These are phyloP conservation scores for Pipistrellus pipistrellus DNA, from an alignment of 2,797 vertebrate genomes.

Conservation along the genomic window DNA sequence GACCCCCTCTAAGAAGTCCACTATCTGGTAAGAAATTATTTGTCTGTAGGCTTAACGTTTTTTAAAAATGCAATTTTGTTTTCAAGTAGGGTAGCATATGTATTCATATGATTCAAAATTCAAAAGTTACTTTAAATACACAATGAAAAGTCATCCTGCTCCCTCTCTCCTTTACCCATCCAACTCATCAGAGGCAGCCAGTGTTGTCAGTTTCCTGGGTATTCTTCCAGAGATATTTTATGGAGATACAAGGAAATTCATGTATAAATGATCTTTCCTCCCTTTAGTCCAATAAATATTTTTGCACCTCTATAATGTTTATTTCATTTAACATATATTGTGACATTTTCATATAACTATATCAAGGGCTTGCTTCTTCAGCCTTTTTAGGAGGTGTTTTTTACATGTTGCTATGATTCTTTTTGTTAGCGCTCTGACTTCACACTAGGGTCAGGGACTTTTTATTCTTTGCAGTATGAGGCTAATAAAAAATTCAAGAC, in stretches of 20 bases:
- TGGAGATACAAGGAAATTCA: constrained; percentile 11
- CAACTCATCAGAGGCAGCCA: not conserved
- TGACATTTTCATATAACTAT: not conserved
- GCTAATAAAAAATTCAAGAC: not conserved
- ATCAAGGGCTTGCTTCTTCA: not conserved
- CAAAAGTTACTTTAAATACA: not conserved
- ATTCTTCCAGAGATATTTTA: constrained; percentile 25
- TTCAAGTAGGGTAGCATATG: not conserved
- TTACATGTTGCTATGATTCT: not conserved
- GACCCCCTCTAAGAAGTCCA: constrained; percentile 78
- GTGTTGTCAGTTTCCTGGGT: not conserved
- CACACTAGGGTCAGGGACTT: not conserved
- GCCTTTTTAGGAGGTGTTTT: constrained; percentile 51
- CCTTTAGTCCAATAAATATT: not conserved
- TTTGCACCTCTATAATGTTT: not conserved
- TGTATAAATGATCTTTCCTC: constrained; percentile 1
- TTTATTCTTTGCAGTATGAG: not conserved
- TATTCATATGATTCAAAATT: constrained; percentile 54
- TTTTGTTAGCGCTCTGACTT: constrained; percentile 29
- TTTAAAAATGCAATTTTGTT: constrained; percentile 43
- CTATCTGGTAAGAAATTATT: constrained; percentile 76
- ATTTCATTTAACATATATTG: not conserved
- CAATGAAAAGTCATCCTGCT: not conserved
- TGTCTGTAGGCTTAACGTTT: not conserved
- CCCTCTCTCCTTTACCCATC: not conserved